Evolutionary conservation across 2,888 invertebrate genomes (phyloP), one percentile per base, ranked within the genome.

Genomic region (Drosophila borealis): DNA sequence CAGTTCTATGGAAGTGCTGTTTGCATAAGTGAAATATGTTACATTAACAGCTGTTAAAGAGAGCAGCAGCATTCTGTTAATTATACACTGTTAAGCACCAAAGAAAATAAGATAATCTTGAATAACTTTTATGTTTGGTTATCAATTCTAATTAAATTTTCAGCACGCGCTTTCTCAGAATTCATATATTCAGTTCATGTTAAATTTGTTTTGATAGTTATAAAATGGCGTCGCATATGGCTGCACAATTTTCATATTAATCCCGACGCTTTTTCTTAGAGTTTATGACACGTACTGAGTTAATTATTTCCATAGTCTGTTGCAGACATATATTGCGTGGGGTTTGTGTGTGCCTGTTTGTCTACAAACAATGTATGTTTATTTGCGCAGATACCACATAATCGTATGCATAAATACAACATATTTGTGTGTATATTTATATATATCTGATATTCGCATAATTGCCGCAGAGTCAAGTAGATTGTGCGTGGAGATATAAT

Each of bases 401-500:
- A 19, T 36, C 17, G 34, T 21, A 33, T 33, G 11, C 21, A 45
- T 21, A 21, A 17, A 42, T 41, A 41, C 14, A 25, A 41, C 2
- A 14, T 33, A 37, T 48, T 33, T 14, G n/a, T 64, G 10, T 8
- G 14, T 39, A 33, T 29, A 37, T 41, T 25, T 70, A 34, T 36
- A 36, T 21, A 42, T 59, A 55, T 33, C 10, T 54, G 33, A 19
- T 73, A 44, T 77, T 78, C 63, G 62, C 67, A 78, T 78, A 78
- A 67, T 73, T 63, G 55, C 74, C 62, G 36, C 62, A 57, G 36
- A 62, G 49, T 48, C 53, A 49, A 62, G 45, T 46, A 41, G 29
- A 55, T 41, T 29, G 51, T 11, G 11, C 37, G 17, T 39, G 25
- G 19, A 55, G 44, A 55, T 36, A 46, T 29, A 46, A 46, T 33